A percentile compares a stretch with the other conserved stretches of the same genome.
phyloP scores from a whole-genome alignment of 2,888 invertebrate genomes.

The Malacosoma neustria region DNA sequence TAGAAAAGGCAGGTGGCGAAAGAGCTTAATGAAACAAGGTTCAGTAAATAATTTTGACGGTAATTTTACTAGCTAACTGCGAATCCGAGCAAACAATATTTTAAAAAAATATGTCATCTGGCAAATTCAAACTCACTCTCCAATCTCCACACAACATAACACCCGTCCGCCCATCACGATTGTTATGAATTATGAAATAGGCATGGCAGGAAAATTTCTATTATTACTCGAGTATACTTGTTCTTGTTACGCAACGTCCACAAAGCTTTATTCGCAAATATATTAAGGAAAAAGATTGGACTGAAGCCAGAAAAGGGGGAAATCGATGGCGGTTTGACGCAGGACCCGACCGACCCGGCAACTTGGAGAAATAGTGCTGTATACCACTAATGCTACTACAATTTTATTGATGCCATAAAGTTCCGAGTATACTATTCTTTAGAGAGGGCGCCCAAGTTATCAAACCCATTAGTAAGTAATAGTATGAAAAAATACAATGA shows the following conservation, averaged over 20 bases:
- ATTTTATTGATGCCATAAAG: background rate
- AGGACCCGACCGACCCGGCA: conserved; percentile 22
- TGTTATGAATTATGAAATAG: conserved; percentile 7
- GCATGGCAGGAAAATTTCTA: conserved; percentile 17
- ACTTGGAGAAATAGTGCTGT: conserved; percentile 9
- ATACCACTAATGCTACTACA: background rate
- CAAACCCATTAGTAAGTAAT: background rate
- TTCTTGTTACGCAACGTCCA: conserved; percentile 32
- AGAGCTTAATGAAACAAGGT: no score
- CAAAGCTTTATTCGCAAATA: conserved; percentile 45
- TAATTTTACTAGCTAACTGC: no score
- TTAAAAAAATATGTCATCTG: conserved; percentile 2
- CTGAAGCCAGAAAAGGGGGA: conserved; percentile 44
- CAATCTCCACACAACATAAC: background rate
- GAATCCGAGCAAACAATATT: background rate
- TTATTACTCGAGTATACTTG: conserved; percentile 17
- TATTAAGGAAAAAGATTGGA: conserved; percentile 57
- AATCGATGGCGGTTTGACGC: conserved; percentile 49
- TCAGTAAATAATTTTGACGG: no score
- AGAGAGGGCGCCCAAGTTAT: background rate
- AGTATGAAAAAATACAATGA: background rate
- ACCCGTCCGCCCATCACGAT: conserved; percentile 4
- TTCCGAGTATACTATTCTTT: background rate
- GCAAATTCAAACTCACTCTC: background rate
- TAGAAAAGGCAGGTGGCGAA: no score